Base-by-base conservation (phyloP, 2,888 invertebrate species). In the Drosophila nigricruria region DNA sequence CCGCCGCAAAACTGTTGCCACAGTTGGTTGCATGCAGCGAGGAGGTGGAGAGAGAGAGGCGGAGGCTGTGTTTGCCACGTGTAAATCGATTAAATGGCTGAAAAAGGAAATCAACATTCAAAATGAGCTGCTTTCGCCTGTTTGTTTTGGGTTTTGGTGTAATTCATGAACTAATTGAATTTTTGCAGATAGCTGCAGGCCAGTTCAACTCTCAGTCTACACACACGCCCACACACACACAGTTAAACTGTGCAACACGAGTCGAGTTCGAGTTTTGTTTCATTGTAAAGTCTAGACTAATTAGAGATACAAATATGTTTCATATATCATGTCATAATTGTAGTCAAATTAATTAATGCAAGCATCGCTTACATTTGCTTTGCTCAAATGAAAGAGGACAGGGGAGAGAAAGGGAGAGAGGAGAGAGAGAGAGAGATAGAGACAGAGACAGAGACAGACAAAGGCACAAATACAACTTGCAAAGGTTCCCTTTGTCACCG, bases 161-260 rank as follows among this genome's bases (percentile, higher is more conserved):
- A 64, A 53, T 68, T 56, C 54, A 61, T 68, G 68, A 40, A 45
- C 60, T 72, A 71, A 72, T 72, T 72, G 65, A 65, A 70, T 77
- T 60, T 67, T 60, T 57, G 68, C 64, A 53, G 38, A 43, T 47
- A 18, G 56, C 73, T 60, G 43, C 62, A 27, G 67, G 60, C 60
- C 38, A 59, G 25, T 36, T 38, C 32, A 32, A 18, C 47, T 30
- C 30, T 47, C n/a, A 47, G 34, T 25, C 34, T 16, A 23, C 43
- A 16, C 25, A 16, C 32, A 27, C 30, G n/a, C 34, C n/a, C 27
- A 18, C 42, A 27, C 49, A 25, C 6, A 3, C 14, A 9, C 12
- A 25, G 36, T 14, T 45, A 20, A 5, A 16, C 27, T 30, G 18
- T 20, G 27, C 36, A 32, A 32, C 14, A 16, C 30, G 60, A 36